Conservation (phyloP, 2,113 vertebrate species). For the Nyctibius bracteatus region DNA sequence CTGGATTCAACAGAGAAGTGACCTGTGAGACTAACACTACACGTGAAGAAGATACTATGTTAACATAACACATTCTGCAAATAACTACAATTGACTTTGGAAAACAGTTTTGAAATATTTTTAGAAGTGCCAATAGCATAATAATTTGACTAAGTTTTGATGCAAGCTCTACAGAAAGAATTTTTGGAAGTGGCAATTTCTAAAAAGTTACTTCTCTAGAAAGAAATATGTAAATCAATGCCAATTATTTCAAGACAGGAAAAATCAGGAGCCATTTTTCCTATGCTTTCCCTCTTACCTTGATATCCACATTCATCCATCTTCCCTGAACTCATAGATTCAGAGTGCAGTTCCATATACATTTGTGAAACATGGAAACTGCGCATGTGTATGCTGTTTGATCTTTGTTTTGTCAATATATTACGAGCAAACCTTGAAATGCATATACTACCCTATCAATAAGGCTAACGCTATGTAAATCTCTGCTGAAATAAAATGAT, state of each 20-base stretch:
- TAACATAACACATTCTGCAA: neutral
- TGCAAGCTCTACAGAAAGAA: neutral
- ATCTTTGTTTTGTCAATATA: neutral
- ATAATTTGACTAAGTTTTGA: neutral
- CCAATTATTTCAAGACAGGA: neutral
- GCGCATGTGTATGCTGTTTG: accelerated
- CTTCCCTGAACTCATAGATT: neutral
- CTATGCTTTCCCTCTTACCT: neutral
- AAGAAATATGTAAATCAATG: neutral
- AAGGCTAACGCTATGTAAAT: neutral
- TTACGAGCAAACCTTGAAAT: neutral
- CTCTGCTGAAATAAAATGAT: neutral
- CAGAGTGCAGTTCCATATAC: neutral
- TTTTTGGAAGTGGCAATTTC: neutral
- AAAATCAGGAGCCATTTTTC: neutral
- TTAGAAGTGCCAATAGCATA: neutral
- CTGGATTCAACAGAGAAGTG: neutral
- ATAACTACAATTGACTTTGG: neutral
- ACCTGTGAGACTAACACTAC: neutral
- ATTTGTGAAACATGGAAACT: neutral
- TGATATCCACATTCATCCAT: neutral
- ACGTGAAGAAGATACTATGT: neutral
- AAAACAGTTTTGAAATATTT: neutral
- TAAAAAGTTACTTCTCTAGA: neutral
- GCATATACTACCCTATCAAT: neutral